A percentile compares a stretch with the other conserved stretches of the same genome.
These are phyloP conservation scores for Copidosoma aretas DNA, from an alignment of 2,888 invertebrate species.

Conservation along the genomic window DNA sequence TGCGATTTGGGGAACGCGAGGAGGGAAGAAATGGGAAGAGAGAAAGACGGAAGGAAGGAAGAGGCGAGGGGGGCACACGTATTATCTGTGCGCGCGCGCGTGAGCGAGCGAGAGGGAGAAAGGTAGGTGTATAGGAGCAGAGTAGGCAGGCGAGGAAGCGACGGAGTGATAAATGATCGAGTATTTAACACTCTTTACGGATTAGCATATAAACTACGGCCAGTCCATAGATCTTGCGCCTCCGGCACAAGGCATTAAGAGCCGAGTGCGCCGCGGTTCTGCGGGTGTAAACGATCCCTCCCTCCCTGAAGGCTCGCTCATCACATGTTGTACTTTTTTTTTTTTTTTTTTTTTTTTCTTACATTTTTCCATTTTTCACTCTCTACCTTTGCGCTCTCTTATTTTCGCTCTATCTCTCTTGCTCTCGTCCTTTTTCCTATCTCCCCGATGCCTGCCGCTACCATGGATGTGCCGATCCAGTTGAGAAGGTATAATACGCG, in stretches of 20 bases:
- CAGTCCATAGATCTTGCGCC: slow-evolving; percentile 62
- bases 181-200: slow-evolving; percentile 64
- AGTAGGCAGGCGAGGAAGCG: slow-evolving; percentile 31
- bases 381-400: slow-evolving; percentile 21
- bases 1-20: background rate
- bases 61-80: slow-evolving; percentile 8
- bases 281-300: slow-evolving; percentile 46
- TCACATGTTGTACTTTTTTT: too few relatives aligned
- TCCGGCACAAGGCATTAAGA: slow-evolving; percentile 60
- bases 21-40: too few relatives aligned
- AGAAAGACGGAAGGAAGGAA: slow-evolving; percentile 9
- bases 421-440: background rate
- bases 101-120: slow-evolving; percentile 13
- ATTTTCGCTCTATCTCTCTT: background rate
- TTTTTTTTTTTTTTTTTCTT: background rate
- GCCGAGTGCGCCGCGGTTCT: slow-evolving; percentile 50
- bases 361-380: background rate
- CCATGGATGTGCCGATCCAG: background rate
- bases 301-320: background rate
- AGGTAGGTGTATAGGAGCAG: slow-evolving; percentile 11
- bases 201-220: slow-evolving; percentile 63
- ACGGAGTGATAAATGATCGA: slow-evolving; percentile 62
- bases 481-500: background rate
- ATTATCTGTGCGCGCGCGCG: too few relatives aligned
- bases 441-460: background rate